Evolutionary conservation across 2,797 vertebrate species (phyloP).

Genomic region (Chaetodon trifasciatus): DNA sequence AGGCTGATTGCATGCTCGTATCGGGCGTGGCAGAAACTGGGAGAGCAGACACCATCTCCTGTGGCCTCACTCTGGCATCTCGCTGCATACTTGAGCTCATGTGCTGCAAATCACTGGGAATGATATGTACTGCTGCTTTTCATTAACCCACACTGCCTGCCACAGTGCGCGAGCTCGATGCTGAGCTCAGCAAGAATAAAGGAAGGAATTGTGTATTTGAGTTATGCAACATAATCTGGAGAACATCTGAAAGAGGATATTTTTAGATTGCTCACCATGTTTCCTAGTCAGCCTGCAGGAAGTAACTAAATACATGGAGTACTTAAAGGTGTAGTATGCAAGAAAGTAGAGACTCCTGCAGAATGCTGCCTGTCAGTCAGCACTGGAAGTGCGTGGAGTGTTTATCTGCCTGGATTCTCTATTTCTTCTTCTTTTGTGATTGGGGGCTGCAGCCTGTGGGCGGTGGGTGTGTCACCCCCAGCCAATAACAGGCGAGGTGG

Average conservation of each 20-base stretch:
- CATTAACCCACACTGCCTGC: slow-evolving; percentile 50
- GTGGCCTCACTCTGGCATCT: slow-evolving; percentile 64
- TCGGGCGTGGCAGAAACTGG: slow-evolving; percentile 53
- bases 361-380: too few relatives aligned
- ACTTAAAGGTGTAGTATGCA: too few relatives aligned
- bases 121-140: slow-evolving; percentile 62
- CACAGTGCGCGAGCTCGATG: slow-evolving; percentile 24
- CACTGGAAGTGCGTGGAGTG: too few relatives aligned
- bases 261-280: slow-evolving; percentile 27
- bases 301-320: slow-evolving; percentile 8
- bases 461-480: too few relatives aligned
- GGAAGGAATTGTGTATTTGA: slow-evolving; percentile 41
- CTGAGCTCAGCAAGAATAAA: slow-evolving; percentile 57
- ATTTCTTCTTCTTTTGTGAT: too few relatives aligned
- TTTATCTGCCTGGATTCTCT: too few relatives aligned
- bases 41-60: slow-evolving; percentile 41
- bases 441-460: too few relatives aligned
- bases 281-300: slow-evolving; percentile 5
- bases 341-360: too few relatives aligned
- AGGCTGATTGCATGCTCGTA: slow-evolving; percentile 4
- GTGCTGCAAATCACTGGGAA: slow-evolving; percentile 65
- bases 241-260: slow-evolving; percentile 41
- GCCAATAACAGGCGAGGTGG: too few relatives aligned
- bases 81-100: slow-evolving; percentile 64
- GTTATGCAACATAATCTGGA: slow-evolving; percentile 56